Conservation (phyloP, 2,888 invertebrate genomes). For the Lithophane leautieri region DNA sequence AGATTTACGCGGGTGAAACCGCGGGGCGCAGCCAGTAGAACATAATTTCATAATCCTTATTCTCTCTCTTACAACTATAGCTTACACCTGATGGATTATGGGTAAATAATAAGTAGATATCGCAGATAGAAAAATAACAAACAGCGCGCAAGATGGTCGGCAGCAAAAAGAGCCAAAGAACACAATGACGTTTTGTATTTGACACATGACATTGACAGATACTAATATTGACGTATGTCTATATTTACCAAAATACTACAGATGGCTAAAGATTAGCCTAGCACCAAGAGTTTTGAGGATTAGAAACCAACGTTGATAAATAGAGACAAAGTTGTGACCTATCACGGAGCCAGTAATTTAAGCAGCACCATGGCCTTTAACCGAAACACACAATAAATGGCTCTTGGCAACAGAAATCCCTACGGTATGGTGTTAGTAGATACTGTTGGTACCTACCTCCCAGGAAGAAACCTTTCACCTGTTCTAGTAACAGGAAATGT, state of each 20-base stretch:
- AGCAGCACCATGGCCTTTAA: not conserved
- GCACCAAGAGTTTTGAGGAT: not conserved
- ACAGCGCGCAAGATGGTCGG: not conserved
- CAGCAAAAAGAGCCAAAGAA: too few species aligned
- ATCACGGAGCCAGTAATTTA: not conserved
- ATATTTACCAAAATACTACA: not conserved
- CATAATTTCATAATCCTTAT: not conserved
- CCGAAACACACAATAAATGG: not conserved
- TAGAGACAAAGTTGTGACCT: not conserved
- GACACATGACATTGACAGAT: not conserved
- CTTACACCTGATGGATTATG: not conserved
- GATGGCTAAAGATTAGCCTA: not conserved
- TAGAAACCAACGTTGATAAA: not conserved
- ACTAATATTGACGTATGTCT: not conserved
- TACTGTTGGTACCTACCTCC: not conserved
- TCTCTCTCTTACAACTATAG: not conserved
- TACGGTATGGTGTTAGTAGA: not conserved
- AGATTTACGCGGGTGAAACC: too few species aligned
- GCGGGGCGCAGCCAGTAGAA: too few species aligned
- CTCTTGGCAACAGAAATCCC: not conserved
- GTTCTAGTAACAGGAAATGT: slow-evolving; percentile 25
- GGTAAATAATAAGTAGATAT: not conserved
- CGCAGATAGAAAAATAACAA: not conserved
- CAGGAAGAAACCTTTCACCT: not conserved
- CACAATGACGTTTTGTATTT: not conserved